Percentiles rank a stretch among this genome's conserved stretches.
Conservation (phyloP, 2,797 vertebrate species). For the Hydrophis major region DNA sequence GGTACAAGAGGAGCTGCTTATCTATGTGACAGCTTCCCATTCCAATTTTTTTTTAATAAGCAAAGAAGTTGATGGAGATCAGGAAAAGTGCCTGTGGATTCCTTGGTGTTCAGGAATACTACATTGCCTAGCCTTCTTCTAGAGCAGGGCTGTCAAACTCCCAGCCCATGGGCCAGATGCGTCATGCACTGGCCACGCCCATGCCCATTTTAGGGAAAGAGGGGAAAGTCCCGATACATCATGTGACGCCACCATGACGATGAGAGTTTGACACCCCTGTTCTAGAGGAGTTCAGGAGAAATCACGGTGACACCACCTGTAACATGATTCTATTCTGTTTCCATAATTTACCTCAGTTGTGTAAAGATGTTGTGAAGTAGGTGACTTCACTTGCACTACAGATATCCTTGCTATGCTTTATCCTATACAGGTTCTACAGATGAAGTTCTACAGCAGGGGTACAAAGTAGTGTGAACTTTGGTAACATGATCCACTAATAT, state of each 20-base stretch:
- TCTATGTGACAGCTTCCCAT: background rate
- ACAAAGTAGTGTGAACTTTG: background rate
- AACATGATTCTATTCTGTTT: background rate
- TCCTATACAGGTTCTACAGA: background rate
- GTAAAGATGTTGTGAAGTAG: background rate
- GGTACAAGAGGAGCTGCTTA: background rate
- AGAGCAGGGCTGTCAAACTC: background rate
- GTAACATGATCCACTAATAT: background rate
- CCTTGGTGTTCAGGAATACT: background rate
- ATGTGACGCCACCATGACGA: too few relatives aligned
- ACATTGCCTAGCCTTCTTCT: background rate
- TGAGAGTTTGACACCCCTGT: too few relatives aligned
- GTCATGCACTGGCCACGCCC: too few relatives aligned
- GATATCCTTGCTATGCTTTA: background rate
- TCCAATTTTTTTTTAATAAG: background rate
- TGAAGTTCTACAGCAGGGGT: background rate
- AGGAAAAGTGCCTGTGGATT: background rate
- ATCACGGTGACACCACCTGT: background rate
- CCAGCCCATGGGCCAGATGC: too few relatives aligned
- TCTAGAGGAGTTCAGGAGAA: background rate
- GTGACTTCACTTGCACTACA: background rate
- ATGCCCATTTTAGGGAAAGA: too few relatives aligned
- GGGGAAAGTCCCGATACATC: too few relatives aligned
- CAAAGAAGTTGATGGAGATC: background rate
- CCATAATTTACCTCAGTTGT: background rate